phyloP scores from a whole-genome alignment of 2,888 invertebrate species.

The Brachylomia viminalis region DNA sequence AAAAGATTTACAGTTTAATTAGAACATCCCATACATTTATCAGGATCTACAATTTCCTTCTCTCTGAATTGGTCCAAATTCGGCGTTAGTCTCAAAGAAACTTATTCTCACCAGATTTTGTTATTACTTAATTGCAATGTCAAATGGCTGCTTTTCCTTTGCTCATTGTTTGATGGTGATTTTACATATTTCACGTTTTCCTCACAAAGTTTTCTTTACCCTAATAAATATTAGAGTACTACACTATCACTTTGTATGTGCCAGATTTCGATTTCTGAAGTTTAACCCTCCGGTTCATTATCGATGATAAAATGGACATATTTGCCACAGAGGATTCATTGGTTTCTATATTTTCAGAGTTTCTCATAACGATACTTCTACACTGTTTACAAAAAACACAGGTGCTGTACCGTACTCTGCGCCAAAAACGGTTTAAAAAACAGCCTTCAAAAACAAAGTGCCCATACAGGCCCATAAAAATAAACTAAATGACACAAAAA shows the following conservation, averaged over 20 bases:
- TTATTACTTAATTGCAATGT: not conserved
- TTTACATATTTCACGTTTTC: not conserved
- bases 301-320: not conserved
- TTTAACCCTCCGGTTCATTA: too few relatives aligned
- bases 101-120: not conserved
- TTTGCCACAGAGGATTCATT: not conserved
- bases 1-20: slow-evolving; percentile 17
- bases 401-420: not conserved
- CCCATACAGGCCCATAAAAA: slow-evolving; percentile 8
- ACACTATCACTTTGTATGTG: not conserved
- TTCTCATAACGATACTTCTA: not conserved
- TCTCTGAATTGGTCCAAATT: not conserved
- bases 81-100: not conserved
- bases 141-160: not conserved
- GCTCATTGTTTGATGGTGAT: not conserved
- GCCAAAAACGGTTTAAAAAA: slow-evolving; percentile 7
- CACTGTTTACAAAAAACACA: not conserved
- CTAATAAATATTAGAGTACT: not conserved
- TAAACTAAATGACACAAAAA: slow-evolving; percentile 37
- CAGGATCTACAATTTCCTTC: not conserved
- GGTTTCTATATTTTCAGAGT: not conserved
- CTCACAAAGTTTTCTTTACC: not conserved
- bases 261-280: not conserved
- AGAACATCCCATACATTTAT: slow-evolving; percentile 9
- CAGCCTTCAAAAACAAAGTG: slow-evolving; percentile 9